Evolutionary conservation across 2,888 invertebrate species (phyloP), one percentile per base, ranked within the genome.

Genomic region (Ctenicera cuprea): DNA sequence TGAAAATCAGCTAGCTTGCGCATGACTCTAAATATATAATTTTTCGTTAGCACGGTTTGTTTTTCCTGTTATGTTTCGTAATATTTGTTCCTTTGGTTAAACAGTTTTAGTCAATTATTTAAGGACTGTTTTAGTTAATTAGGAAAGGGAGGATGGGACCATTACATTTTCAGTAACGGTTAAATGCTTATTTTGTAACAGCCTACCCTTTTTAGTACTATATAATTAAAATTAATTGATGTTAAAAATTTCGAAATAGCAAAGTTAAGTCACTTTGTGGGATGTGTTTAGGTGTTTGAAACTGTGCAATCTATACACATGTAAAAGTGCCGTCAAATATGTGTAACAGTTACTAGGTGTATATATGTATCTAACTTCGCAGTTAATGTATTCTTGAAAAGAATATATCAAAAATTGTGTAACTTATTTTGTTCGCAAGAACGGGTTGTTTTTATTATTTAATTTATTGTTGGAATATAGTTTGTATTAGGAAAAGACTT

Each of bases 1-100:
- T 86, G 77, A 87, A 87, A 80, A 87, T 87, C 81, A 87, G 87
- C 86, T 87, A 87, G 87, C 87, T 85, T 81, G 77, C 75, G 52
- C 74, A 78, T 75, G 78, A 78, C 20, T 76, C 80, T 43, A 83
- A 82, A 76, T 80, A 80, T 74, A 80, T 82, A 75, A 81, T 80
- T 65, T 82, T 82, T 81, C 82, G 79, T 76, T 82, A 78, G 78
- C 57, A 48, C 38, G 48, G 62, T 65, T 64, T 64, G 37, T 67
- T 72, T 64, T 69, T 62, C 43, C 52, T 62, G 57, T 57, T 57
- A 70, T 26, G 43, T 67, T 72, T 59, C 22, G 20, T 68, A 61
- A 38, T 38, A 33, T 37, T 71, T 72, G 62, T 66, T 64, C 54
- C 52, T 62, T 20, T 30, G 54, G 30, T 65, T 50, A 37, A 50